A percentile compares a stretch with the other conserved stretches of the same genome.
These are phyloP conservation scores for Enteromius thamalakanensis DNA, from an alignment of 2,797 vertebrate species.

Conservation along the genomic window DNA sequence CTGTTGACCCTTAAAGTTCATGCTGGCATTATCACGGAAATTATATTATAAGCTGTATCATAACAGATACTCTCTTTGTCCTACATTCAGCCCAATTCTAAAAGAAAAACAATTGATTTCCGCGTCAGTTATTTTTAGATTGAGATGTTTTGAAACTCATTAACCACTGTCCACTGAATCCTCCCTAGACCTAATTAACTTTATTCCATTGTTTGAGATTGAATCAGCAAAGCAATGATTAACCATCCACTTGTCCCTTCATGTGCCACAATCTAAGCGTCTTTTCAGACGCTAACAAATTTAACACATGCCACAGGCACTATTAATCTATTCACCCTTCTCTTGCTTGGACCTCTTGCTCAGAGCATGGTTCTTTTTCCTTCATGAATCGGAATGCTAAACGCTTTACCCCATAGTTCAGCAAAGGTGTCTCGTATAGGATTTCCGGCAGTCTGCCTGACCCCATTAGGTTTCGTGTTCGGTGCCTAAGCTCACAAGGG, in stretches of 20 bases:
- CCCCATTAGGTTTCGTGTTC: conserved; percentile 31
- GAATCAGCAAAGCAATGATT: conserved; percentile 12
- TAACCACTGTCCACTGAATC: neutral
- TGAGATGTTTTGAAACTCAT: conserved; percentile 2
- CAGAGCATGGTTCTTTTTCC: neutral
- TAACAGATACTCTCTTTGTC: neutral
- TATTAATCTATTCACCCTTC: conserved; percentile 4
- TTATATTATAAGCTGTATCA: neutral
- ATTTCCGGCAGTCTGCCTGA: conserved; percentile 27
- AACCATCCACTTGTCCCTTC: neutral
- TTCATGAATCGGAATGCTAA: conserved; percentile 4
- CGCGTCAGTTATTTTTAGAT: neutral
- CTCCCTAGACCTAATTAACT: conserved; percentile 10
- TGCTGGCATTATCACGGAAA: neutral
- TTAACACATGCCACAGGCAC: neutral
- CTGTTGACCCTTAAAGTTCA: neutral
- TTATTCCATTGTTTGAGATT: conserved; percentile 15
- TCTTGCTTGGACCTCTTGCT: neutral
- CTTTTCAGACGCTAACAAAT: conserved; percentile 12
- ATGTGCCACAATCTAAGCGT: neutral
- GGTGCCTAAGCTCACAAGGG: conserved; percentile 15
- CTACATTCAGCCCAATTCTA: neutral
- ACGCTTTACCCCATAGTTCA: conserved; percentile 1
- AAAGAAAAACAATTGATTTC: neutral
- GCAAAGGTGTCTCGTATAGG: conserved; percentile 22